These are phyloP conservation scores for Patella depressa DNA, from an alignment of 2,888 invertebrate genomes.

Conservation along the genomic window DNA sequence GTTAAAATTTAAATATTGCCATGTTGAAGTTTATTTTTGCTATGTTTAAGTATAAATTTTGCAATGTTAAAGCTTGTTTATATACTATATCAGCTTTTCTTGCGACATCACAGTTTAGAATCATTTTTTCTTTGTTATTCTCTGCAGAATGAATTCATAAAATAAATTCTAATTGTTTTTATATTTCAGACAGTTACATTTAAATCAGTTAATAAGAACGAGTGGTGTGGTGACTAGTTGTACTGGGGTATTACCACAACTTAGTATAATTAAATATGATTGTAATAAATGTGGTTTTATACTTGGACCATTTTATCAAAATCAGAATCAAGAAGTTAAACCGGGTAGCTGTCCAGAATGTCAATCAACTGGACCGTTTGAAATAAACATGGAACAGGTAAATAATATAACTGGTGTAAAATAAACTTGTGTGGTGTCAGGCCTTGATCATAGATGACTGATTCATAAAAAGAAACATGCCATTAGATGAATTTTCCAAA, in stretches of 20 bases:
- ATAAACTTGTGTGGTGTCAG: not conserved
- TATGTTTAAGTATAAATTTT: no score
- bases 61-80: no score
- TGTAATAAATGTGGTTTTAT: conserved; percentile 96
- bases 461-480: no score
- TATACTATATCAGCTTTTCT: no score
- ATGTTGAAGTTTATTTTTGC: no score
- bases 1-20: no score
- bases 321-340: conserved; percentile 91
- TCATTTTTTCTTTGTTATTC: no score
- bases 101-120: no score
- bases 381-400: conserved; percentile 94
- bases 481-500: no score
- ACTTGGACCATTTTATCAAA: conserved; percentile 95
- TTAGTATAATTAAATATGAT: conserved; percentile 96
- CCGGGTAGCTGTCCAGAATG: conserved; percentile 98
- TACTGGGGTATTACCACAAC: conserved; percentile 89
- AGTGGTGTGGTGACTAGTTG: conserved; percentile 96
- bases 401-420: not conserved
- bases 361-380: conserved; percentile 94
- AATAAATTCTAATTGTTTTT: no score
- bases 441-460: not conserved
- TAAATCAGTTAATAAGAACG: conserved; percentile 95
- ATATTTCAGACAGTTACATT: conserved; percentile 74
- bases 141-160: no score